phyloP scores from a whole-genome alignment of 1,140 invertebrate genomes.

The Amphibalanus amphitrite region DNA sequence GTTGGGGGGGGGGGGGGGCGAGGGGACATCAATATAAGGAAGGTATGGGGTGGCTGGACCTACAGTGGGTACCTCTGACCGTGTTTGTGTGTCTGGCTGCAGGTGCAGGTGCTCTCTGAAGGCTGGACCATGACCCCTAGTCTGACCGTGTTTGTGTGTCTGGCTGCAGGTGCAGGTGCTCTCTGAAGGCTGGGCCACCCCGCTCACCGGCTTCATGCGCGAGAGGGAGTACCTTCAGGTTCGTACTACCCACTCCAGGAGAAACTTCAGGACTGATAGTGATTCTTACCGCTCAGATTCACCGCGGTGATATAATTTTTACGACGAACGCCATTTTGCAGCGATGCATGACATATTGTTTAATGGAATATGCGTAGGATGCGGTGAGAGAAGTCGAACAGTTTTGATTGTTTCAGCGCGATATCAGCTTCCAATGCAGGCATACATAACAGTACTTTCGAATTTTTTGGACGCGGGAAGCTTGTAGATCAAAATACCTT shows the following conservation, averaged over 20 bases:
- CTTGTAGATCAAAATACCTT: no score
- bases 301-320: no score
- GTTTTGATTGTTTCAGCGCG: neutral
- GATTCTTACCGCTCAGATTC: no score
- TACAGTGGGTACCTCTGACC: neutral
- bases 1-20: neutral
- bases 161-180: slow-evolving; percentile 52
- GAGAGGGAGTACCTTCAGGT: slow-evolving; percentile 85
- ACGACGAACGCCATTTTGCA: neutral
- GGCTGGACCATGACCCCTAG: no score
- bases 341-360: neutral
- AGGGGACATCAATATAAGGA: neutral
- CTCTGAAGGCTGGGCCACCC: slow-evolving; percentile 93
- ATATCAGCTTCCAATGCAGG: no score
- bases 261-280: neutral
- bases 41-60: neutral
- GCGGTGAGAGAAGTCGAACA: neutral
- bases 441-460: no score
- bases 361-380: neutral
- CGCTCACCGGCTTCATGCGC: slow-evolving; percentile 90
- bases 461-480: no score
- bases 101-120: slow-evolving; percentile 74
- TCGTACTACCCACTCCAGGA: slow-evolving; percentile 15
- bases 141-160: neutral
- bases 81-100: slow-evolving; percentile 8